These are phyloP conservation scores for Laspeyria flexula DNA, from an alignment of 2,888 invertebrate species.

Conservation along the genomic window DNA sequence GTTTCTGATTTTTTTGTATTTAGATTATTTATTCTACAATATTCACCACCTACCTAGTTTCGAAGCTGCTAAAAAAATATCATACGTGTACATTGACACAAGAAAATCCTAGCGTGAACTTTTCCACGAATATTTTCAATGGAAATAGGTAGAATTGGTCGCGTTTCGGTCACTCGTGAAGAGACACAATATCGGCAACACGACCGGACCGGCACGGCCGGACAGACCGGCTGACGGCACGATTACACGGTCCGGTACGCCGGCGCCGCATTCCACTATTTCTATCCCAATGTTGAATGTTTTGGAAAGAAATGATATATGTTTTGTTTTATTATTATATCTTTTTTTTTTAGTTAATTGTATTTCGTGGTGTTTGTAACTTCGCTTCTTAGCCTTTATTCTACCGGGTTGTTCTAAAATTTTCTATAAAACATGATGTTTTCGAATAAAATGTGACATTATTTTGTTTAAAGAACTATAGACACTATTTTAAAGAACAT, in stretches of 20 bases:
- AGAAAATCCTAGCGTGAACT: background rate
- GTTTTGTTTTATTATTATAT: constrained; percentile 2
- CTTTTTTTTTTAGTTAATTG: constrained; percentile 8
- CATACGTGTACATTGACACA: background rate
- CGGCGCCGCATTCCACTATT: constrained; percentile 28
- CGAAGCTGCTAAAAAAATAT: too few relatives aligned
- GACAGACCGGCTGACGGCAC: constrained; percentile 49
- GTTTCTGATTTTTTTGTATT: too few relatives aligned
- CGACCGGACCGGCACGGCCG: constrained; percentile 21
- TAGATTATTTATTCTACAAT: too few relatives aligned
- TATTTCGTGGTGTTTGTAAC: too few relatives aligned
- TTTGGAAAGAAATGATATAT: constrained; percentile 40
- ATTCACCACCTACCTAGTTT: too few relatives aligned
- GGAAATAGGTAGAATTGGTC: constrained; percentile 7
- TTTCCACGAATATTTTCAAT: constrained; percentile 4
- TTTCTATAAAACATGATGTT: too few relatives aligned
- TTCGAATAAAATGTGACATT: too few relatives aligned
- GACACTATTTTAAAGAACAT: too few relatives aligned
- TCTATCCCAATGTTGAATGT: constrained; percentile 46
- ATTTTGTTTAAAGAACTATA: too few relatives aligned
- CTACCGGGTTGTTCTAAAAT: too few relatives aligned
- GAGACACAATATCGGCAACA: constrained; percentile 41
- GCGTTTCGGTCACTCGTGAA: constrained; percentile 26
- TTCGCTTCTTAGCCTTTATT: too few relatives aligned
- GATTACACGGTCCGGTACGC: constrained; percentile 59